phyloP scores from a whole-genome alignment of 2,888 invertebrate genomes.

The Apamea anceps region DNA sequence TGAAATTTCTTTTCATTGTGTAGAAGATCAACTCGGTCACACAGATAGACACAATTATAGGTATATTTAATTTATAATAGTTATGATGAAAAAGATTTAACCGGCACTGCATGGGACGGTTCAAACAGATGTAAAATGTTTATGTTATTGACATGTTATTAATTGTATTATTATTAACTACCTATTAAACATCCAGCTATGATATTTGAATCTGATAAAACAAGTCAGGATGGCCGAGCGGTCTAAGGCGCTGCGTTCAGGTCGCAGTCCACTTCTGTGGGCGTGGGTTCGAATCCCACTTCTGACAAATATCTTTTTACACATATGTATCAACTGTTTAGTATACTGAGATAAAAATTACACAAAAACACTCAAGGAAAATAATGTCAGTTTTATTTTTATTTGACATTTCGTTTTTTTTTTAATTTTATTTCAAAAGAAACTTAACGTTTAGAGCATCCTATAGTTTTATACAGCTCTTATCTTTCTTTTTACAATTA shows the following conservation, averaged over 20 bases:
- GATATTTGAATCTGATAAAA: background rate
- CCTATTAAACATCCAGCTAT: constrained; percentile 5
- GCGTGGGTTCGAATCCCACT: constrained; percentile 83
- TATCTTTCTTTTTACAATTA: background rate
- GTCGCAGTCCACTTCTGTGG: constrained; percentile 83
- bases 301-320: constrained; percentile 73
- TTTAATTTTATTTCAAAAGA: background rate
- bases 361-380: background rate
- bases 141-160: background rate
- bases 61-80: background rate
- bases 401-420: background rate
- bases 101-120: background rate
- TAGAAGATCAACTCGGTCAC: background rate
- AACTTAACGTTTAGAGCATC: background rate
- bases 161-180: background rate
- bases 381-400: background rate
- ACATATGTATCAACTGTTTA: background rate
- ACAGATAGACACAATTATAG: background rate
- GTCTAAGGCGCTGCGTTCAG: constrained; percentile 83
- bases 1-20: background rate
- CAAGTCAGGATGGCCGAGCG: constrained; percentile 81
- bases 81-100: background rate
- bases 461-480: background rate
- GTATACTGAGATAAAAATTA: background rate
- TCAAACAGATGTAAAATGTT: background rate